Evolutionary conservation across 2,113 vertebrate species (phyloP), one percentile per base, ranked within the genome.

Genomic region (Calonectris borealis): DNA sequence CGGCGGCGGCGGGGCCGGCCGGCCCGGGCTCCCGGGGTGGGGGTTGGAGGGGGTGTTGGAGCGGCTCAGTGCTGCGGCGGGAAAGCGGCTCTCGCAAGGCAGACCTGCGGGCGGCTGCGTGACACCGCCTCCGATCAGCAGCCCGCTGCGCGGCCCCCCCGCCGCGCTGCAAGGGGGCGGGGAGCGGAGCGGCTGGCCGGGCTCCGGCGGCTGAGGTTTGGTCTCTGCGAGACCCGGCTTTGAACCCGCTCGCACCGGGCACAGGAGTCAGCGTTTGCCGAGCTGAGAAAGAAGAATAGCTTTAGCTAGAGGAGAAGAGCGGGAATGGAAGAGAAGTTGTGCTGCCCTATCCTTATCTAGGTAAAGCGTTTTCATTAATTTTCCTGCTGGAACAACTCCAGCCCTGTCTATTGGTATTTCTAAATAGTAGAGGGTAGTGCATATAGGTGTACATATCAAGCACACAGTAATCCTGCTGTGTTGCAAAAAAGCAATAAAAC

Each of bases 401-500:
- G 42, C 52, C 19, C 54, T 46, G 14, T 19, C 20, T 38, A 0
- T 16, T 32, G 38, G 16, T 57, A 2, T 77, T 83, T 66, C 31
- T 31, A 2, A 44, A 16, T 14, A 25, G 16, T 19, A 16, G 51
- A 36, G 20, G 24, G 1, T 8, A 25, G 19, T 12, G 16, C 5
- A 6, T 4, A 40, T 40, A 40, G 11, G 24, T 3, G 4, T 27
- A 2, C 5, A 0, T 21, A 13, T 3, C 16, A 20, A 57, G 38
- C 11, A 11, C 7, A 4, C 25, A 26, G 68, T 34, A 55, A 2
- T 34, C 24, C 18, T 22, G 25, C 25, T n/a, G 13, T 44, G 20
- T 17, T 60, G 48, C 9, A n/a, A 34, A 82, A 62, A 38, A 4
- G 2, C 40, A 15, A 3, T 17, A 19, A 26, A 34, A 38, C n/a